Conservation (phyloP, 2,888 invertebrate genomes). For the Ophioninae sp. region DNA sequence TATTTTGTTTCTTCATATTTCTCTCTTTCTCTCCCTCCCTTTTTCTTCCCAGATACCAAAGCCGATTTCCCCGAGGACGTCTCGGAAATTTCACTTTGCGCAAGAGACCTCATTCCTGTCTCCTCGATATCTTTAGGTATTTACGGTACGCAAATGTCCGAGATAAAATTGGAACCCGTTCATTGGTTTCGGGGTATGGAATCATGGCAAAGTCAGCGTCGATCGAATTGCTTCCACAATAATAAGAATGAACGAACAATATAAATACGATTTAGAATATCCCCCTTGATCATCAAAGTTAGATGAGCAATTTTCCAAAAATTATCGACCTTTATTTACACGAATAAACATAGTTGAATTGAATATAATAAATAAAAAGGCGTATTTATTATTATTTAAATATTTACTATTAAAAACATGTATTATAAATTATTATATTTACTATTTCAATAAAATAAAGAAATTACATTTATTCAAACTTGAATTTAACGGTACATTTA, state of each 20-base stretch:
- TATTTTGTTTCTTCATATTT: not conserved
- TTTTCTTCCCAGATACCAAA: not conserved
- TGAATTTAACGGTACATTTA: too few relatives aligned
- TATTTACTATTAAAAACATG: too few relatives aligned
- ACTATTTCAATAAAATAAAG: too few relatives aligned
- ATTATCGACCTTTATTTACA: too few relatives aligned
- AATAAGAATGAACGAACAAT: not conserved
- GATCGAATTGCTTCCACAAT: not conserved
- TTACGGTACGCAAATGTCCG: not conserved
- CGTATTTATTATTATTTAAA: too few relatives aligned
- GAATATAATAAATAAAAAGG: too few relatives aligned
- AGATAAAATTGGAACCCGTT: not conserved
- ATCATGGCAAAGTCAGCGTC: not conserved
- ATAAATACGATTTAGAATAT: too few relatives aligned
- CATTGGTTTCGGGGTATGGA: not conserved
- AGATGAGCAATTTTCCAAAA: too few relatives aligned
- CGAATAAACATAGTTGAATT: too few relatives aligned
- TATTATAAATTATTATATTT: too few relatives aligned
- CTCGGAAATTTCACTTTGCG: constrained; percentile 42
- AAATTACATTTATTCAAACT: too few relatives aligned
- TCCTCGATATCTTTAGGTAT: not conserved
- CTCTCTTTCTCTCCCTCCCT: not conserved
- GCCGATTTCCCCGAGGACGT: constrained; percentile 28
- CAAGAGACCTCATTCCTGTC: constrained; percentile 16
- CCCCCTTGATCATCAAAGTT: too few relatives aligned